Evolutionary conservation across 2,797 vertebrate genomes (phyloP), one percentile per base, ranked within the genome.

Genomic region (Argya squamiceps): DNA sequence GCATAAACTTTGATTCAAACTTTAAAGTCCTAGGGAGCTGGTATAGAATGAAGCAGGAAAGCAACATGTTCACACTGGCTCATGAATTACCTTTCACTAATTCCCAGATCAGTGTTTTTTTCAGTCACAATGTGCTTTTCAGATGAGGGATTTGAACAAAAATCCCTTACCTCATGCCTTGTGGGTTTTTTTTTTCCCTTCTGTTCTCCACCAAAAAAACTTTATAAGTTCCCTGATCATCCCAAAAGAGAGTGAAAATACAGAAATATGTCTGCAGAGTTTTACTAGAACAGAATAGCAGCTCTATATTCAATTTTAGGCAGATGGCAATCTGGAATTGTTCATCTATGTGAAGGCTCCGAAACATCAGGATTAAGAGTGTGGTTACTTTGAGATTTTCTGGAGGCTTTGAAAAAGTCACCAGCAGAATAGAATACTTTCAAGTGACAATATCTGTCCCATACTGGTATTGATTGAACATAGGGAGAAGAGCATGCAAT

Each of bases 161-260:
- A 84, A 58, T 77, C 37, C 15, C 62, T 81, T 67, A 83, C 30
- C 17, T 86, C 74, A 81, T 68, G 50, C 47, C 78, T 92, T 4
- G 9, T 37, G 37, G 17, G 17, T 41, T 15, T 41, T 20, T 53
- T 71, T 41, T 71, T 68, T 29, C n/a, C 50, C n/a, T 88, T 74
- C 79, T 84, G 20, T 88, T 92, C 53, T 70, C n/a, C 24, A 77
- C 50, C 37, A 44, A 75, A 88, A 88, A 83, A 41, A 49, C 16
- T 58, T 78, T 75, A 55, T 49, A 68, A 89, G 22, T 23, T 89
- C 27, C 14, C 17, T 64, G n/a, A 68, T 81, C 60, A 84, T 75
- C 47, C 58, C 58, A 93, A 84, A 90, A n/a, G 67, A 46, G 39
- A 84, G 27, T 39, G 53, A 86, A 94, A 96, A 79, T 68, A 81